Base-by-base conservation (phyloP, 2,797 vertebrate genomes). In the Tamandua tetradactyla region DNA sequence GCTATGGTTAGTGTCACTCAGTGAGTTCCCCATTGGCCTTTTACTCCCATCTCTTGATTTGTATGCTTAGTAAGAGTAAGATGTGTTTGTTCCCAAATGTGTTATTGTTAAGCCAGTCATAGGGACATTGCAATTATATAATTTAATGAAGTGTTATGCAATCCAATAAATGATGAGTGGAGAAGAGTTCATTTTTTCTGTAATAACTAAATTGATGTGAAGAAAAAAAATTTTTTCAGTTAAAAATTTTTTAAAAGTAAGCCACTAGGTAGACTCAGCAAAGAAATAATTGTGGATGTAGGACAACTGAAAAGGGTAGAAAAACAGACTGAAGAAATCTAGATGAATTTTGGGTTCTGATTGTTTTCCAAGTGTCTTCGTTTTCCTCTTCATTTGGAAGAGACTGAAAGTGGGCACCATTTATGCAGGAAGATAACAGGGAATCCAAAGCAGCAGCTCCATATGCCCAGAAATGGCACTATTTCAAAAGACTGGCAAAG, bases 301-400 rank as follows among this genome's bases (percentile, higher is more conserved):
- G 82, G 80, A 78, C 14, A 90, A 89, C 2, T 32, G 40, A 32
- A 40, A 80, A 92, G 42, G 18, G 0, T 20, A 89, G 30, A 11
- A 15, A 71, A 93, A 83, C 86, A 52, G 81, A 78, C 71, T 2
- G 7, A 59, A 87, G 66, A 59, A 71, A 66, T 75, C 49, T 69
- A 47, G 37, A 91, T 25, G 52, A 44, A 78, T 78, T 64, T 40
- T 2, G 62, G 71, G 52, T 37, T 94, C 57, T 61, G 27, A n/a
- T 20, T 55, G 15, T 42, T 72, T 91, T 52, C n/a, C 14, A 44
- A 59, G 2, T 49, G n/a, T 64, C 74, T 78, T 87, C 71, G 40
- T 82, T 96, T 84, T 86, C 68, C 91, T 87, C 47, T 82, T 74
- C 42, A 17, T 49, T 90, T 79, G 32, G 62, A 75, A 91, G 80